These are phyloP conservation scores for Lates calcarifer DNA, from an alignment of 2,113 vertebrate species.

Conservation along the genomic window DNA sequence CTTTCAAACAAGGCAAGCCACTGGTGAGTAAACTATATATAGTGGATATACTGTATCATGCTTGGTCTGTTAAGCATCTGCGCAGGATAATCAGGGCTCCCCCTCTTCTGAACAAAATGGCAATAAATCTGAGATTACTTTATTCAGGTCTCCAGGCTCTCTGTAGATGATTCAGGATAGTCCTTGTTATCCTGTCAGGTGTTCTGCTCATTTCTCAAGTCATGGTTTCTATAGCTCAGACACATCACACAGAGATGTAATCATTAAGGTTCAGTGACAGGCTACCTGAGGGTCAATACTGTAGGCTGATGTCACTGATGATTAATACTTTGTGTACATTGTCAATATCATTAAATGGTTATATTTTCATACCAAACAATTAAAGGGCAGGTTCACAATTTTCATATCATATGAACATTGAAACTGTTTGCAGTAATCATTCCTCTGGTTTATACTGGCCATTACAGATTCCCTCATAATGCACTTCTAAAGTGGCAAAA, in stretches of 20 bases:
- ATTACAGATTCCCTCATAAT: background rate
- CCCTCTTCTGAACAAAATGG: background rate
- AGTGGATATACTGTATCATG: slow-evolving; percentile 25
- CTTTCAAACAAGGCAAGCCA: slow-evolving; percentile 58
- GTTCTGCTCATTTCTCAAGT: background rate
- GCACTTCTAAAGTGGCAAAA: too few relatives aligned
- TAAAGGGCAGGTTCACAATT: background rate
- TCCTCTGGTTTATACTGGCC: background rate
- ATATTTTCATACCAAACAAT: background rate
- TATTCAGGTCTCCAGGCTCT: background rate
- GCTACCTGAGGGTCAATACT: background rate
- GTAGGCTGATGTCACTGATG: too few relatives aligned
- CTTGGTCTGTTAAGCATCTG: slow-evolving; percentile 16
- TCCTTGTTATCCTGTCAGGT: background rate
- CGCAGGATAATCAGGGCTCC: slow-evolving; percentile 11
- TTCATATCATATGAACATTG: background rate
- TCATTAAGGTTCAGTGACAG: background rate
- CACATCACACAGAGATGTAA: background rate
- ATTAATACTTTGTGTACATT: background rate
- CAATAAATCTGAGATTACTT: background rate
- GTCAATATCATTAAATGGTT: background rate
- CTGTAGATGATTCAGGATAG: background rate
- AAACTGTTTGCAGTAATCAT: background rate
- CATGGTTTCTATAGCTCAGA: background rate
- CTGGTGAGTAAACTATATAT: slow-evolving; percentile 38